A percentile compares a stretch with the other conserved stretches of the same genome.
phyloP scores from a whole-genome alignment of 2,888 invertebrate species.

The Microdon myrmicae region DNA sequence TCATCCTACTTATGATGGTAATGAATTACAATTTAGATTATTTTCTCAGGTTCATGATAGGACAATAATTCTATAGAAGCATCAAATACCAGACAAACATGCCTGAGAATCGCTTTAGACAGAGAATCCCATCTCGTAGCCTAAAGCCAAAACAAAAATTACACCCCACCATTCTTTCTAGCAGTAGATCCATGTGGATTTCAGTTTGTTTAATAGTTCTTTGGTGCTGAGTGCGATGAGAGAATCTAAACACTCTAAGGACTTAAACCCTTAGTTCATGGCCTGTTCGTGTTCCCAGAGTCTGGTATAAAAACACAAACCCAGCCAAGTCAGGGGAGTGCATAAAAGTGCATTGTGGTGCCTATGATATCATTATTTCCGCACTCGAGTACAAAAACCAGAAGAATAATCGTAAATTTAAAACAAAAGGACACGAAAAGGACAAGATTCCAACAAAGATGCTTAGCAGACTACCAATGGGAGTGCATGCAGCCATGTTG shows the following conservation, averaged over 20 bases:
- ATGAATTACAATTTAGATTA: too few species aligned
- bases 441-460: constrained; percentile 24
- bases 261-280: constrained; percentile 35
- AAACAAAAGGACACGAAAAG: constrained; percentile 33
- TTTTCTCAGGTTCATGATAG: too few species aligned
- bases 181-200: constrained; percentile 16
- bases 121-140: constrained; percentile 35
- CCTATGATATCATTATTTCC: constrained; percentile 37
- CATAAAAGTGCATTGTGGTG: constrained; percentile 26
- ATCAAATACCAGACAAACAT: too few species aligned
- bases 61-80: too few species aligned
- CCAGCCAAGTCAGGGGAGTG: neutral
- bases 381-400: constrained; percentile 18
- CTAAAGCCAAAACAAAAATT: constrained; percentile 26
- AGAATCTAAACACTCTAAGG: constrained; percentile 28
- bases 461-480: constrained; percentile 32
- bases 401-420: constrained; percentile 45
- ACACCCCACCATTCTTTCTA: constrained; percentile 2
- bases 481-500: constrained; percentile 38
- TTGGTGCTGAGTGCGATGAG: constrained; percentile 7
- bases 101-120: constrained; percentile 42
- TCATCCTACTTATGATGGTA: too few species aligned
- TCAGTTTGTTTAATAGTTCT: constrained; percentile 24
- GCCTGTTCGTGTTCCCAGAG: constrained; percentile 24
- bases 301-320: constrained; percentile 14